phyloP scores from a whole-genome alignment of 2,888 invertebrate species.

The Plemyria rubiginata region DNA sequence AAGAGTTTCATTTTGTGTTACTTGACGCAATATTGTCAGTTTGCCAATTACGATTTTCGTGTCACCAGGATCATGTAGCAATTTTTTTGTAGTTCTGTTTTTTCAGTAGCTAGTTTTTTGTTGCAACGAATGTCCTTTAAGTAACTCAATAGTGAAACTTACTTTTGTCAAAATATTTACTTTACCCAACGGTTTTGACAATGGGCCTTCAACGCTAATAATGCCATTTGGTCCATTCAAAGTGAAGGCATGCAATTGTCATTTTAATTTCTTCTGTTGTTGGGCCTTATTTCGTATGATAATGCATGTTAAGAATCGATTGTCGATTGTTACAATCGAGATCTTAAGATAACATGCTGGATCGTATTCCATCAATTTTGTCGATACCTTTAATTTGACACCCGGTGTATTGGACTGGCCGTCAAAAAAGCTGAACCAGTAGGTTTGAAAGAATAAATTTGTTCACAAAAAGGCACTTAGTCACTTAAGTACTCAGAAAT shows the following conservation, averaged over 20 bases:
- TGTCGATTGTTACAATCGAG: conserved; percentile 51
- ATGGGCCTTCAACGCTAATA: conserved; percentile 74
- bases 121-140: conserved; percentile 68
- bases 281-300: conserved; percentile 56
- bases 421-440: not conserved
- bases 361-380: conserved; percentile 62
- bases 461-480: too few species aligned
- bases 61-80: conserved; percentile 22
- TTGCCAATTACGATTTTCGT: conserved; percentile 40
- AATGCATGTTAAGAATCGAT: conserved; percentile 62
- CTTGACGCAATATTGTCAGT: conserved; percentile 31
- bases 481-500: too few species aligned
- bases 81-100: conserved; percentile 35
- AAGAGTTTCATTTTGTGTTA: conserved; percentile 50
- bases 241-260: conserved; percentile 67
- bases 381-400: conserved; percentile 39
- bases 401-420: conserved; percentile 1
- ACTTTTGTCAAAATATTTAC: conserved; percentile 84
- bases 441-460: too few species aligned
- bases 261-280: conserved; percentile 70
- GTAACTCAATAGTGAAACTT: conserved; percentile 78
- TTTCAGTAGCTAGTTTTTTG: conserved; percentile 51
- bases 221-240: conserved; percentile 69
- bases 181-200: conserved; percentile 66
- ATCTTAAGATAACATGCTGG: conserved; percentile 67